phyloP scores from a whole-genome alignment of 2,797 vertebrate species.

The Glyptemys insculpta region DNA sequence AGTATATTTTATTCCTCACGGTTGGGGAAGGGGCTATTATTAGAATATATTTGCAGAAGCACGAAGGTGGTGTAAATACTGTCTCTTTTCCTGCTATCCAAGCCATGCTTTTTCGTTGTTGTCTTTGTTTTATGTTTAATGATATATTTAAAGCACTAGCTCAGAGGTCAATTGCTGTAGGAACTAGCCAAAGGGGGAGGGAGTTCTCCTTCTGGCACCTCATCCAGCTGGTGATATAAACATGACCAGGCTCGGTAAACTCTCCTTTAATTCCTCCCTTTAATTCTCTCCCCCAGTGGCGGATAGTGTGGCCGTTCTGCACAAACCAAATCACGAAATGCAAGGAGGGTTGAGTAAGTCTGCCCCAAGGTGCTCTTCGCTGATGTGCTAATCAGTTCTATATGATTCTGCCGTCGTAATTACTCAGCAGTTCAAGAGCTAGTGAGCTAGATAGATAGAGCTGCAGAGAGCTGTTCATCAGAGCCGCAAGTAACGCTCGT shows the following conservation, averaged over 20 bases:
- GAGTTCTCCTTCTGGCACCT: not conserved
- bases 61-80: not conserved
- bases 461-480: not conserved
- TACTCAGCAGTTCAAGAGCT: not conserved
- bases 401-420: not conserved
- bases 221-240: not conserved
- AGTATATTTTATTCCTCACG: not conserved
- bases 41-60: not conserved
- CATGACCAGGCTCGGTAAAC: not conserved
- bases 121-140: not conserved
- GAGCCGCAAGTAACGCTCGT: not conserved
- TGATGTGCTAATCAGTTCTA: not conserved
- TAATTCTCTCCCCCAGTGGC: not conserved
- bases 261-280: not conserved
- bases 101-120: not conserved
- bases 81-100: not conserved
- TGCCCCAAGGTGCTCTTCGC: not conserved
- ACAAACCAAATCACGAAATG: not conserved
- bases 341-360: not conserved
- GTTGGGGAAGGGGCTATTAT: not conserved
- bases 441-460: not conserved
- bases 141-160: not conserved
- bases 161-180: not conserved
- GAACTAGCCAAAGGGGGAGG: not conserved
- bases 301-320: not conserved